Percentiles rank a stretch among this genome's conserved stretches.
phyloP scores from a whole-genome alignment of 2,113 vertebrate genomes.

The Phylloscopus trochilus region DNA sequence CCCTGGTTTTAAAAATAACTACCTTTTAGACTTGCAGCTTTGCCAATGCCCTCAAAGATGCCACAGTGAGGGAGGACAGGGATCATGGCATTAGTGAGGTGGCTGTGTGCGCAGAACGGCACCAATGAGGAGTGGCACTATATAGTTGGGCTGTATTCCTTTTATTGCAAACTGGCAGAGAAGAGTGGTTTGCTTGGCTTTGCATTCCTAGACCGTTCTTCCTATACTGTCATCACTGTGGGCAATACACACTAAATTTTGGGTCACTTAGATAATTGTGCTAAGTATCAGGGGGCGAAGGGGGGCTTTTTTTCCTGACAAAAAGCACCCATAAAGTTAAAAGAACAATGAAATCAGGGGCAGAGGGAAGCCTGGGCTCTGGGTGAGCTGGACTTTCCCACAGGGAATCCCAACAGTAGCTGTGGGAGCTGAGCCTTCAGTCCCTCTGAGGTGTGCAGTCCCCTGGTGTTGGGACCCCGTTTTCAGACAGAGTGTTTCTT shows the following conservation, averaged over 20 bases:
- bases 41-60: background rate
- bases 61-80: rapidly evolving
- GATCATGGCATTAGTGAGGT: rapidly evolving
- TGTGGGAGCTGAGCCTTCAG: background rate
- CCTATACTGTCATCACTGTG: background rate
- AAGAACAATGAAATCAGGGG: rapidly evolving
- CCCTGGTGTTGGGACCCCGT: rapidly evolving
- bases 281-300: background rate
- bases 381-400: background rate
- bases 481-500: background rate
- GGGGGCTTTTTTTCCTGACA: background rate
- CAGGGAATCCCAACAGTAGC: rapidly evolving
- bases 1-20: background rate
- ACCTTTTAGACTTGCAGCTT: background rate
- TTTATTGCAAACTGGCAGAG: background rate
- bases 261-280: background rate
- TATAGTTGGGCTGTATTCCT: background rate
- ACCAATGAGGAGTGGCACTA: rapidly evolving
- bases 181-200: background rate
- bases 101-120: background rate
- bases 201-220: rapidly evolving
- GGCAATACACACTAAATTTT: background rate
- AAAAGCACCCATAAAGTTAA: background rate
- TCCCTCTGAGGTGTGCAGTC: background rate
- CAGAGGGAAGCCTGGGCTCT: background rate